Conservation (phyloP, 2,888 invertebrate species). For the Caenorhabditis sp. region DNA sequence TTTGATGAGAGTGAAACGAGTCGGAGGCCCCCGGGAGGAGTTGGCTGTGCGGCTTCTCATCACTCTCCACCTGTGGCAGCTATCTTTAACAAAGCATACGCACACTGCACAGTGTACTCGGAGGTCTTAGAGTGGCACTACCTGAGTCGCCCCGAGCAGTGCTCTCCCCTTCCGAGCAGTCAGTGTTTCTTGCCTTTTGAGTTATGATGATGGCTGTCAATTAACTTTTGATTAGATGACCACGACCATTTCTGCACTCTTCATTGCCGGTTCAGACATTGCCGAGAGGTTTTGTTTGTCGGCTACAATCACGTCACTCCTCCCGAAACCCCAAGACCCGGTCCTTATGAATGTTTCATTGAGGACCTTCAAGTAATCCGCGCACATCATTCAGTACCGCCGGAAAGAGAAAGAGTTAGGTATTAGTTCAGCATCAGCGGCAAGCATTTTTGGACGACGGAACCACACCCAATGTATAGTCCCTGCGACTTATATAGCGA, state of each 20-base stretch:
- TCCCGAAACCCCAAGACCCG: background rate
- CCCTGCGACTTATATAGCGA: background rate
- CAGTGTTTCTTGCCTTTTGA: slow-evolving; percentile 26
- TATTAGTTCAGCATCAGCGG: slow-evolving; percentile 44
- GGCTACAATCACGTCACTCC: slow-evolving; percentile 12
- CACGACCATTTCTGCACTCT: slow-evolving; percentile 24
- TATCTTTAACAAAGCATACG: slow-evolving; percentile 60
- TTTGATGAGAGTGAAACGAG: slow-evolving; percentile 39
- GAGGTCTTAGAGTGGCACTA: slow-evolving; percentile 43
- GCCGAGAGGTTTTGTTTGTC: background rate
- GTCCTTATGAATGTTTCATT: slow-evolving; percentile 54
- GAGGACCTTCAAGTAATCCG: slow-evolving; percentile 48
- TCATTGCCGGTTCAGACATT: background rate
- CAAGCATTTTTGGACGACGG: slow-evolving; percentile 15
- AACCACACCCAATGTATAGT: slow-evolving; percentile 9
- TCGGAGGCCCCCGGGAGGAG: slow-evolving; percentile 42
- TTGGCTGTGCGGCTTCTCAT: slow-evolving; percentile 43
- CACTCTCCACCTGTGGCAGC: slow-evolving; percentile 54
- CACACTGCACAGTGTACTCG: slow-evolving; percentile 61
- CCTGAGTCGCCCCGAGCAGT: slow-evolving; percentile 33
- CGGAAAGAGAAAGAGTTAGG: slow-evolving; percentile 11
- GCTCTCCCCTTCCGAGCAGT: slow-evolving; percentile 17
- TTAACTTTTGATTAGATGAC: slow-evolving; percentile 27
- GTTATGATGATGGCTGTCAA: slow-evolving; percentile 43
- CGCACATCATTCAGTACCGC: slow-evolving; percentile 9